Percentiles rank a stretch among this genome's conserved stretches.
Evolutionary conservation across 2,797 vertebrate species (phyloP).

Genomic region (Vireo griseus): DNA sequence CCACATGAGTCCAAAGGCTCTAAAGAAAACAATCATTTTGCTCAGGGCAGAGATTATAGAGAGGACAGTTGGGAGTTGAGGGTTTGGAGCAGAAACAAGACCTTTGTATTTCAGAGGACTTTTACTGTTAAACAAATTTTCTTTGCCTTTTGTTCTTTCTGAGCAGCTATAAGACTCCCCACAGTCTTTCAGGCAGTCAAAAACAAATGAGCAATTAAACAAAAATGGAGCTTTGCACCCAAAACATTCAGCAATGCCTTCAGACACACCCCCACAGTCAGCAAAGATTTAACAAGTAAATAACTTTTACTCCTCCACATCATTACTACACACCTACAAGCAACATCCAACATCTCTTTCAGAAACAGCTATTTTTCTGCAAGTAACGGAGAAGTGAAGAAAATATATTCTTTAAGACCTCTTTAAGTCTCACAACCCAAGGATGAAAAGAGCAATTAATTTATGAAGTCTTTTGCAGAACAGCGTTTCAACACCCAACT

Average conservation of each 20-base stretch:
- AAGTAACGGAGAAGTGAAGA: not conserved
- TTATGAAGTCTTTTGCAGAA: not conserved
- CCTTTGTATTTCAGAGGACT: not conserved
- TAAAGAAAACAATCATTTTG: conserved; percentile 26
- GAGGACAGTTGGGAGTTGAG: not conserved
- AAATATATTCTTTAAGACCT: not conserved
- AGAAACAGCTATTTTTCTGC: not conserved
- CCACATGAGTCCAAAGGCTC: not conserved
- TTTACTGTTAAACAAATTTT: not conserved
- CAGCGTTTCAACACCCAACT: not conserved
- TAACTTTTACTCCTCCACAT: conserved; percentile 42
- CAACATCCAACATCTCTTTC: not conserved
- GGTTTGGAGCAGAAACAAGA: conserved; percentile 10
- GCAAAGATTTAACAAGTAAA: conserved; percentile 42
- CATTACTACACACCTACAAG: conserved; percentile 26
- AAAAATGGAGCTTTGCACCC: conserved; percentile 14
- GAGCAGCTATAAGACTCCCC: not conserved
- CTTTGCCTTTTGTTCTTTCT: not conserved
- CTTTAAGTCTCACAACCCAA: not conserved
- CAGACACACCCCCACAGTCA: conserved; percentile 32
- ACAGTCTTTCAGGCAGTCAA: not conserved
- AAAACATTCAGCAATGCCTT: conserved; percentile 36
- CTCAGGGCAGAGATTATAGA: not conserved
- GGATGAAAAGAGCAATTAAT: conserved; percentile 32
- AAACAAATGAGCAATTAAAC: conserved; percentile 43